phyloP scores from a whole-genome alignment of 2,888 invertebrate genomes.

The Euproctis similis region DNA sequence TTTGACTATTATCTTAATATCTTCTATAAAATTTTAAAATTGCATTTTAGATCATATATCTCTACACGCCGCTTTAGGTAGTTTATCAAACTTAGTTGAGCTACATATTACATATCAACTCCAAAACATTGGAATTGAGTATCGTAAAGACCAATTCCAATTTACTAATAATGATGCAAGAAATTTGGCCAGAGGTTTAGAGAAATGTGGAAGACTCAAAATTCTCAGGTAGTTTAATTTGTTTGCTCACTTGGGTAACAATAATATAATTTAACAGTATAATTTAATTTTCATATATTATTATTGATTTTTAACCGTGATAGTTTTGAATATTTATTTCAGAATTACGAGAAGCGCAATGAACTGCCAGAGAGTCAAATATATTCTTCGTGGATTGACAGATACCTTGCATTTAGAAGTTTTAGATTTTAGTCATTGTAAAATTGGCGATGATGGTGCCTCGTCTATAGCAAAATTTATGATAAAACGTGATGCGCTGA shows the following conservation, averaged over 20 bases:
- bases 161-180: conserved; percentile 69
- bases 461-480: conserved; percentile 77
- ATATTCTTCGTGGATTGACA: conserved; percentile 55
- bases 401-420: conserved; percentile 63
- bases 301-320: too few relatives aligned
- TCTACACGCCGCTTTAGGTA: conserved; percentile 64
- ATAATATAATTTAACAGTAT: too few relatives aligned
- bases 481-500: conserved; percentile 58
- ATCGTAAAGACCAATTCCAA: conserved; percentile 64
- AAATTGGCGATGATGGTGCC: conserved; percentile 77
- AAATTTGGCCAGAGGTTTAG: conserved; percentile 56
- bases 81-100: conserved; percentile 55
- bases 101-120: conserved; percentile 62
- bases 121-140: conserved; percentile 46
- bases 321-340: too few relatives aligned
- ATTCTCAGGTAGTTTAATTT: conserved; percentile 50
- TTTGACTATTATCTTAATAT: neutral
- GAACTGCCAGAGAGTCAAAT: conserved; percentile 63
- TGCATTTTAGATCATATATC: conserved; percentile 64
- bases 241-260: too few relatives aligned
- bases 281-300: too few relatives aligned
- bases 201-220: conserved; percentile 53
- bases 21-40: neutral
- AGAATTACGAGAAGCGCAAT: conserved; percentile 66
- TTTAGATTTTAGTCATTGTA: conserved; percentile 80